These are phyloP conservation scores for Megatriorchis doriae DNA, from an alignment of 2,113 vertebrate genomes.

Conservation along the genomic window DNA sequence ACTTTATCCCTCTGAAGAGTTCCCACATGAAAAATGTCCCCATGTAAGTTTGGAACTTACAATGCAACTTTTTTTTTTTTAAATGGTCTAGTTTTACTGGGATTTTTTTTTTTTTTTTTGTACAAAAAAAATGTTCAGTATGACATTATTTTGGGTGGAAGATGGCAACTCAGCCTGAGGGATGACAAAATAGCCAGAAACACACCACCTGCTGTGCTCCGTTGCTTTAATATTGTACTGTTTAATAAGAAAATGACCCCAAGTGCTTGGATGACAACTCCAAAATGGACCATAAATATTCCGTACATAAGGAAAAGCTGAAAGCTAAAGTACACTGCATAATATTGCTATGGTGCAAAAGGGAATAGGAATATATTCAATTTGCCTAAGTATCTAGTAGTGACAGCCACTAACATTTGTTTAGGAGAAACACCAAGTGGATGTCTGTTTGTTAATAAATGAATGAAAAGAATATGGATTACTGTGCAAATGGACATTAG, in stretches of 20 bases:
- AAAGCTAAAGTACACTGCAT: conserved; percentile 52
- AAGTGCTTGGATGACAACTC: conserved; percentile 53
- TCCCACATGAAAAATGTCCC: background rate
- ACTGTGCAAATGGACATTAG: conserved; percentile 23
- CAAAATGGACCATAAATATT: conserved; percentile 61
- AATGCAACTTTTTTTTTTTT: background rate
- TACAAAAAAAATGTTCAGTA: background rate
- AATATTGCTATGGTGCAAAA: conserved; percentile 39
- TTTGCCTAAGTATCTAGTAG: conserved; percentile 56
- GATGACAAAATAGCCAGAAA: conserved; percentile 47
- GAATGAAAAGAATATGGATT: conserved; percentile 34
- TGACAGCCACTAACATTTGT: conserved; percentile 59
- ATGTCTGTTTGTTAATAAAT: conserved; percentile 46
- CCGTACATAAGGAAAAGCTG: conserved; percentile 26
- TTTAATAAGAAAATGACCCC: conserved; percentile 62
- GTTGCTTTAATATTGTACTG: conserved; percentile 35
- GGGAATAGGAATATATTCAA: conserved; percentile 51
- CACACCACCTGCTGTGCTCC: conserved; percentile 23
- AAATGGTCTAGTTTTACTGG: background rate
- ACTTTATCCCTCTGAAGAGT: background rate
- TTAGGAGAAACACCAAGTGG: conserved; percentile 27
- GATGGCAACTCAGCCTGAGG: conserved; percentile 38
- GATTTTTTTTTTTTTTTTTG: background rate
- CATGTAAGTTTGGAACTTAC: background rate
- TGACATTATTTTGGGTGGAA: conserved; percentile 11